These are phyloP conservation scores for Piscicola geometra DNA, from an alignment of 2,888 invertebrate genomes.

Conservation along the genomic window DNA sequence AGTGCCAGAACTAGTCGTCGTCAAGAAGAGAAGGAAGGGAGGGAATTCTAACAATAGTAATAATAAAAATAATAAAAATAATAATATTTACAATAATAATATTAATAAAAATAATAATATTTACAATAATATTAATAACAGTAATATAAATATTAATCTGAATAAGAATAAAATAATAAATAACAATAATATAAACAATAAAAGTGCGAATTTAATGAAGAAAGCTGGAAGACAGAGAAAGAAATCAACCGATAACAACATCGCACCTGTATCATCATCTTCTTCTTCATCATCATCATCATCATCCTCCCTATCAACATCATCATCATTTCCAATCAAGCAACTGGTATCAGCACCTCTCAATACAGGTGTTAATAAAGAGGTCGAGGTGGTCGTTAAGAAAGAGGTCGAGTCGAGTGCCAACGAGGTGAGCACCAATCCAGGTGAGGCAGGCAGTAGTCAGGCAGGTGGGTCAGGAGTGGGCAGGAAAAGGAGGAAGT, in stretches of 20 bases:
- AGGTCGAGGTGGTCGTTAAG: neutral
- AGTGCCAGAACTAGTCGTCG: neutral
- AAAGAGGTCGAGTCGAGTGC: neutral
- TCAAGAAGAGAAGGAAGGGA: neutral
- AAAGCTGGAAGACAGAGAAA: neutral
- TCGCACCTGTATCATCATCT: neutral
- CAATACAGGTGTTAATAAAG: too few relatives aligned
- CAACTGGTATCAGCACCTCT: too few relatives aligned
- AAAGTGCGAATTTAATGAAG: neutral
- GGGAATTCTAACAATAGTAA: neutral
- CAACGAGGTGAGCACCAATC: neutral
- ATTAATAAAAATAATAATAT: too few relatives aligned
- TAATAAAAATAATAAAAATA: too few relatives aligned
- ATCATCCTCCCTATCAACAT: too few relatives aligned
- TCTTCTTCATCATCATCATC: too few relatives aligned
- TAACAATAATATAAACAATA: neutral
- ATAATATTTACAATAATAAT: too few relatives aligned
- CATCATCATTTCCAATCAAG: too few relatives aligned
- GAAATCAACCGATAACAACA: neutral
- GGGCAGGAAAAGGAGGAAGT: neutral
- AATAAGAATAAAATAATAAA: neutral
- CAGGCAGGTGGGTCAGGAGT: constrained; percentile 6
- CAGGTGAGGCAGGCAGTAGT: neutral
- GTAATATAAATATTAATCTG: neutral
- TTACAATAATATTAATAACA: neutral